phyloP scores from a whole-genome alignment of 2,113 vertebrate genomes.

The Myrmecobius fasciatus region DNA sequence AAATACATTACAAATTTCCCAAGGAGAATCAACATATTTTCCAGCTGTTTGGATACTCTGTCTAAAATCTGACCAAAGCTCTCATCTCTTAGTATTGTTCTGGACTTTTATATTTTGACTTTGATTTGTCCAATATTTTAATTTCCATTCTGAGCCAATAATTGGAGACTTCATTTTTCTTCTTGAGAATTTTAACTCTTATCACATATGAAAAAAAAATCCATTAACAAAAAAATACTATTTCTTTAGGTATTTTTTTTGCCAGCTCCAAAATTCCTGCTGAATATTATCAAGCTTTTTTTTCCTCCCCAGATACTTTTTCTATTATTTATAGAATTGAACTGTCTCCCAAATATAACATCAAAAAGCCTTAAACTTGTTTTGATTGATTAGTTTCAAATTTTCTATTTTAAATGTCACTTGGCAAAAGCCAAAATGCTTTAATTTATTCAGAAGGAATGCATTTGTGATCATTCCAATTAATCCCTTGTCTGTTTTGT shows the following conservation, averaged over 20 bases:
- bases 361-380: slow-evolving; percentile 76
- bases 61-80: slow-evolving; percentile 87
- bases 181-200: slow-evolving; percentile 77
- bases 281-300: slow-evolving; percentile 67
- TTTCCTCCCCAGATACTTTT: slow-evolving; percentile 67
- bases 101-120: slow-evolving; percentile 84
- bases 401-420: slow-evolving; percentile 78
- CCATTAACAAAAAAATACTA: slow-evolving; percentile 65
- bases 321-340: slow-evolving; percentile 79
- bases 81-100: slow-evolving; percentile 85
- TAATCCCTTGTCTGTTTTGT: slow-evolving; percentile 82
- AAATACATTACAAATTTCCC: slow-evolving; percentile 89
- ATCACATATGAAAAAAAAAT: slow-evolving; percentile 67
- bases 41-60: slow-evolving; percentile 89
- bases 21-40: slow-evolving; percentile 88
- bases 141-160: slow-evolving; percentile 82
- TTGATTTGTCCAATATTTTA: slow-evolving; percentile 86
- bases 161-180: slow-evolving; percentile 79
- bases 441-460: slow-evolving; percentile 74
- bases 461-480: slow-evolving; percentile 80
- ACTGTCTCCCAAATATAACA: slow-evolving; percentile 70
- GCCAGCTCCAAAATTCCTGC: slow-evolving; percentile 68
- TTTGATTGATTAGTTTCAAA: slow-evolving; percentile 81
- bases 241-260: slow-evolving; percentile 76
- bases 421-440: slow-evolving; percentile 67